Conservation (phyloP, 2,797 vertebrate species). For the Oophaga sylvatica region DNA sequence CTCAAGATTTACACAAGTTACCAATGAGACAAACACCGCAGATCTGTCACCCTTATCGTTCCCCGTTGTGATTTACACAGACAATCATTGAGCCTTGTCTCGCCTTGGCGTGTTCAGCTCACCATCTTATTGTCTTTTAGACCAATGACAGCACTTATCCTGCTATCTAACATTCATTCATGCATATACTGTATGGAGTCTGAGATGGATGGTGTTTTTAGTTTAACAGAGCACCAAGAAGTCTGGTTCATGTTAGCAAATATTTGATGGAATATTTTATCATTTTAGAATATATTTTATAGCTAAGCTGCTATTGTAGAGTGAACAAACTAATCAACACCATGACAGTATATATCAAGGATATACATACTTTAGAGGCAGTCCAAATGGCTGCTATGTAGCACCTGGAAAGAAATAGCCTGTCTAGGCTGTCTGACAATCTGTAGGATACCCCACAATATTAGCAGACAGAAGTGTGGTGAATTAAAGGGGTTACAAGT, state of each 20-base stretch:
- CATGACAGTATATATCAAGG: not conserved
- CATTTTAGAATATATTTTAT: not conserved
- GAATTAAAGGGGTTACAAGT: no score
- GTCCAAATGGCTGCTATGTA: not conserved
- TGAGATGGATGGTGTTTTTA: not conserved
- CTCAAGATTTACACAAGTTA: constrained; percentile 2
- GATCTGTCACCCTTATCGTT: constrained; percentile 32
- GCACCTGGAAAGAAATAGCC: not conserved
- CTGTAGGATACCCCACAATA: not conserved
- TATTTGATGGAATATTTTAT: not conserved
- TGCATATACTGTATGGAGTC: no score
- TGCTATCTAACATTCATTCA: not conserved
- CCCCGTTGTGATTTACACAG: not conserved
- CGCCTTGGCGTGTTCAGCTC: not conserved
- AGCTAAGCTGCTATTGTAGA: not conserved
- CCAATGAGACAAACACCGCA: constrained; percentile 18
- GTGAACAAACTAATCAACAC: not conserved
- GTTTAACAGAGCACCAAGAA: not conserved
- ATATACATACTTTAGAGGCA: not conserved
- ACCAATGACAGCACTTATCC: not conserved
- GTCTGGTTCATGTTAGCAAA: not conserved
- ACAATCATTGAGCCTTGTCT: not conserved
- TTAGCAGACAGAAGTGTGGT: not conserved
- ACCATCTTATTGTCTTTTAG: constrained; percentile 6
- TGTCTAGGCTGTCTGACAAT: no score